Evolutionary conservation across 2,113 vertebrate genomes (phyloP), one percentile per base, ranked within the genome.

Genomic region (Lepus americanus): DNA sequence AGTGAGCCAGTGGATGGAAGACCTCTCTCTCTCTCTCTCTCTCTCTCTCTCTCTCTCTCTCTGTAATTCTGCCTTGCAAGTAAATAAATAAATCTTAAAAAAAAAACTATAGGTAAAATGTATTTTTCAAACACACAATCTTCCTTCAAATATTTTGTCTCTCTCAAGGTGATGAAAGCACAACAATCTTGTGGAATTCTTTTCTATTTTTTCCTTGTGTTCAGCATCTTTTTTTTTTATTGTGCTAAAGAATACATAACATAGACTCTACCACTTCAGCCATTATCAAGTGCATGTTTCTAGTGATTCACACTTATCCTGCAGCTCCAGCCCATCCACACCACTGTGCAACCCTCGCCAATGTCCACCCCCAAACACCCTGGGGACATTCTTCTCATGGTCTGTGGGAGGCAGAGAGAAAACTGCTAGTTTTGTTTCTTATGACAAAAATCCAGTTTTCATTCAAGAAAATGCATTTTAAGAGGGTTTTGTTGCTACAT

Each of bases 381-480:
- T 59, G n/a, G 77, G 16, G 33, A 87, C 72, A 25, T 13, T 53
- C 44, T 70, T n/a, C 2, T 5, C 78, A 25, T 16, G 1, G 0
- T 73, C 55, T 33, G 19, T 1, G 6, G 27, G 69, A 83, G 23
- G 70, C 3, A 83, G 27, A 81, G 19, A 72, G 76, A 69, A 80
- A 84, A 33, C 1, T 31, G 22, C n/a, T 70, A 23, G 27, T 44
- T 13, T 82, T 59, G 33, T 85, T 73, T 85, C 86, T 80, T 63
- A 31, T 70, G 23, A 88, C 83, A n/a, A 90, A 85, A 77, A 39
- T 3, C 9, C 44, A 25, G 1, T 53, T 92, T 82, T 73, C 92
- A 20, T 51, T 73, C 39, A 69, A 0, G 76, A 8, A 92, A 64
- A 23, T 49, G 74, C 0, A 20, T 33, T 9, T 63, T 11, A 53